Conservation (phyloP, 2,888 invertebrate genomes). For the Troides oblongomaculatus region DNA sequence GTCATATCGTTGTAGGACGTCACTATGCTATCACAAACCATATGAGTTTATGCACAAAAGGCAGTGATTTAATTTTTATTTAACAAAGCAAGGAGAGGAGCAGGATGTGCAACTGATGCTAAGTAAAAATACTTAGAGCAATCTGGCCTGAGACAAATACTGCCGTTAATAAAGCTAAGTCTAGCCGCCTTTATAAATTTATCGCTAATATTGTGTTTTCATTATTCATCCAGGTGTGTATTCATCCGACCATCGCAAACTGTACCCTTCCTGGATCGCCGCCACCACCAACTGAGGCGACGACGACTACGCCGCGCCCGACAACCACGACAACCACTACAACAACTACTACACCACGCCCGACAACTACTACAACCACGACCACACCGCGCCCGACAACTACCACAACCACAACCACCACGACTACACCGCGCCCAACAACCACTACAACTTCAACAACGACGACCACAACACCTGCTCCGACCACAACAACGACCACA, state of each 20-base stretch:
- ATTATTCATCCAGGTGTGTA: conserved; percentile 47
- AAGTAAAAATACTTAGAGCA: too few relatives aligned
- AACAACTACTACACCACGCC: conserved; percentile 30
- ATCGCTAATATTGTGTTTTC: conserved; percentile 42
- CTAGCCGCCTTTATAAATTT: too few relatives aligned
- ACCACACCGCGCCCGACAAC: conserved; percentile 29
- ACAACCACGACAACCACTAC: neutral
- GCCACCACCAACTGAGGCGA: conserved; percentile 26
- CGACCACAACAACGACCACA: conserved; percentile 28
- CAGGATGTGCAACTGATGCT: too few relatives aligned
- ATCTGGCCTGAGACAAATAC: too few relatives aligned
- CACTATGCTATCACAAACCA: too few relatives aligned
- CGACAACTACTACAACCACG: conserved; percentile 24
- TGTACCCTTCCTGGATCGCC: conserved; percentile 42
- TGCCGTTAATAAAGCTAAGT: too few relatives aligned
- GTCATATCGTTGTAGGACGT: too few relatives aligned
- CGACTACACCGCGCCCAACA: conserved; percentile 27
- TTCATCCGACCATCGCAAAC: conserved; percentile 42
- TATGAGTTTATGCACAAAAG: too few relatives aligned
- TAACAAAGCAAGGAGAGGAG: too few relatives aligned
- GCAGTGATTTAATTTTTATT: too few relatives aligned
- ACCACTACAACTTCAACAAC: conserved; percentile 25
- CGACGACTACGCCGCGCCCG: conserved; percentile 11
- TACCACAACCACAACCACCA: conserved; percentile 25
- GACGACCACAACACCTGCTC: conserved; percentile 26